These are phyloP conservation scores for Drosophila cracens DNA, from an alignment of 2,888 invertebrate species.

Conservation along the genomic window DNA sequence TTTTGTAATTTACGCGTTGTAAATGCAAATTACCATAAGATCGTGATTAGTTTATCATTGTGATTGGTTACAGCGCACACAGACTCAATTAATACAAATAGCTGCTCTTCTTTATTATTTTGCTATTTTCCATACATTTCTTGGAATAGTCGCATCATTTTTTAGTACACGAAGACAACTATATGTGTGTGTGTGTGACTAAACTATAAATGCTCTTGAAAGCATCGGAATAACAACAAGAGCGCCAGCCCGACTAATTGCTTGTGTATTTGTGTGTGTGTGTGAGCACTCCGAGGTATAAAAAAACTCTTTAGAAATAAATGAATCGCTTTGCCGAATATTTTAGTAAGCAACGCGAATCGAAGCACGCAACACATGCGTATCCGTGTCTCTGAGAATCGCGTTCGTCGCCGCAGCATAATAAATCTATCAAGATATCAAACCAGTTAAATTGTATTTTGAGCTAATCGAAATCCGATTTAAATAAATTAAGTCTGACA, in stretches of 20 bases:
- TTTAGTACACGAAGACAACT: conserved; percentile 12
- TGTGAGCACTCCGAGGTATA: conserved; percentile 43
- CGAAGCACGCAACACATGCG: conserved; percentile 65
- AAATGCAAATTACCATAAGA: conserved; percentile 53
- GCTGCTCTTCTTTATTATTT: conserved; percentile 42
- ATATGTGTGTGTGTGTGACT: conserved; percentile 30
- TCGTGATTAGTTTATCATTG: conserved; percentile 35
- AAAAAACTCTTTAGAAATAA: conserved; percentile 67
- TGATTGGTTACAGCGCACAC: conserved; percentile 9
- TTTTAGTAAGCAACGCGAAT: conserved; percentile 67
- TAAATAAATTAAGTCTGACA: conserved; percentile 21
- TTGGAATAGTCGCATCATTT: conserved; percentile 23
- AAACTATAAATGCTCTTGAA: conserved; percentile 31
- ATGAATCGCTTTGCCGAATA: conserved; percentile 69
- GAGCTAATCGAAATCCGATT: conserved; percentile 13
- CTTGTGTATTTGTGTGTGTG: conserved; percentile 16
- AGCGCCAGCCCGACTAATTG: conserved; percentile 29
- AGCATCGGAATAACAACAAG: conserved; percentile 40
- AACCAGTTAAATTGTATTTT: conserved; percentile 23
- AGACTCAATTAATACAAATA: conserved; percentile 49
- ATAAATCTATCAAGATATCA: conserved; percentile 20
- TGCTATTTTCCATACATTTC: conserved; percentile 15
- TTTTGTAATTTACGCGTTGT: conserved; percentile 19
- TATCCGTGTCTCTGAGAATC: conserved; percentile 37
- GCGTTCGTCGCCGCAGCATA: conserved; percentile 16